A percentile compares a stretch with the other conserved stretches of the same genome.
Evolutionary conservation across 2,113 vertebrate species (phyloP).

Genomic region (Ranitomeya imitator): DNA sequence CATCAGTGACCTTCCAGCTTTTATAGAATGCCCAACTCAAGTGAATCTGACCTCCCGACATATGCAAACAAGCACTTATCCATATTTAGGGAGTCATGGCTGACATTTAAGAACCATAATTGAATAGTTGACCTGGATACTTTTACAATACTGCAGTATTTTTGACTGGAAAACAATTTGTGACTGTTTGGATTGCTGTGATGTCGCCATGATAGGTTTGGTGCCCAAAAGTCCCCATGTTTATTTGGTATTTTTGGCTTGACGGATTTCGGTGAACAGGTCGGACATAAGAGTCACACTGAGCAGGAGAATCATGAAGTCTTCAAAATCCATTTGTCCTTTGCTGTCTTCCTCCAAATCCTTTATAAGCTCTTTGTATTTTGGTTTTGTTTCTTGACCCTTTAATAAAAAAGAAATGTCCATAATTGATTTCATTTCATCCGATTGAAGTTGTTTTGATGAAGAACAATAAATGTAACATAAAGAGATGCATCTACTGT

Average conservation of each 20-base stretch:
- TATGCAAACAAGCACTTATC: not conserved
- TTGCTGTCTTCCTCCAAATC: conserved; percentile 70
- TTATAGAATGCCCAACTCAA: not conserved
- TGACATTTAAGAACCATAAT: not conserved
- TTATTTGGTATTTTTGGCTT: conserved; percentile 66
- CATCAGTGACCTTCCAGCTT: not conserved
- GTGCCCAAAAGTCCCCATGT: not conserved
- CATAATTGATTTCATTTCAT: not conserved
- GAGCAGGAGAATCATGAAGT: conserved; percentile 76
- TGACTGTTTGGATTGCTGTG: not conserved
- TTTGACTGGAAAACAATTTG: not conserved
- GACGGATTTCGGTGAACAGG: conserved; percentile 70
- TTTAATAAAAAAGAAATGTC: conserved; percentile 57
- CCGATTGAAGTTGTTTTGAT: not conserved
- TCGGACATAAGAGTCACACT: conserved; percentile 74
- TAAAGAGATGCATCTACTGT: not conserved
- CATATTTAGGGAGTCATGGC: not conserved
- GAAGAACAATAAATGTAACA: not conserved
- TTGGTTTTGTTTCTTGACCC: conserved; percentile 76
- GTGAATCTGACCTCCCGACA: not conserved
- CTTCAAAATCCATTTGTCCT: conserved; percentile 74
- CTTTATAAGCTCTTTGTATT: conserved; percentile 74
- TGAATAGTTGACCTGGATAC: not conserved
- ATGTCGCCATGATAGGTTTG: not conserved
- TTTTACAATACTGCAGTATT: not conserved